phyloP scores from a whole-genome alignment of 2,888 invertebrate species.

The Hirtodrosophila duncani region DNA sequence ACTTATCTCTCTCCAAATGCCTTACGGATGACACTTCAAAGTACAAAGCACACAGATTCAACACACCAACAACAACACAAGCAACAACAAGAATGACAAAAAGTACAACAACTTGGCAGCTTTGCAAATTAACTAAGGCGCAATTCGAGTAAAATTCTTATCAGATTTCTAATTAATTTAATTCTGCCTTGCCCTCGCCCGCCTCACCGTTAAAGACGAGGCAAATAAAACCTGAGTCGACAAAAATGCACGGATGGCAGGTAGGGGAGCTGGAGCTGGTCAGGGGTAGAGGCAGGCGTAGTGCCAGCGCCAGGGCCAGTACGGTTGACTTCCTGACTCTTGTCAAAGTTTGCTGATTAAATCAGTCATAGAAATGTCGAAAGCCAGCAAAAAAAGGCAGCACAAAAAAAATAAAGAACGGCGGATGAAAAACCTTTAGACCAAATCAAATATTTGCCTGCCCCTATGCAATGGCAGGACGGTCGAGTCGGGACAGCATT shows the following conservation, averaged over 20 bases:
- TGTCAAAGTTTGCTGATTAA: constrained; percentile 73
- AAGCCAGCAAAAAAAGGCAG: constrained; percentile 23
- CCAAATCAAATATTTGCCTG: constrained; percentile 71
- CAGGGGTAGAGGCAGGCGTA: neutral
- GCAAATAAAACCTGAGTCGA: constrained; percentile 48
- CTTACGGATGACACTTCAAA: no score
- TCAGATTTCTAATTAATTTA: constrained; percentile 73
- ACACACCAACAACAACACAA: neutral
- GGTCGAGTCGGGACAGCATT: constrained; percentile 57
- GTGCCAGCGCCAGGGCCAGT: constrained; percentile 38
- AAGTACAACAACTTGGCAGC: constrained; percentile 31
- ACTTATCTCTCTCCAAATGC: no score
- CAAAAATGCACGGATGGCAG: constrained; percentile 38
- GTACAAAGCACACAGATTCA: no score
- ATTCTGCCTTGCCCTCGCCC: constrained; percentile 42
- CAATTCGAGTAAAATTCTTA: constrained; percentile 61
- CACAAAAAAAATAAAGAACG: constrained; percentile 16
- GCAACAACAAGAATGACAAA: constrained; percentile 12
- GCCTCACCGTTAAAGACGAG: neutral
- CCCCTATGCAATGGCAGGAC: constrained; percentile 31
- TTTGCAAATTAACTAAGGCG: constrained; percentile 65
- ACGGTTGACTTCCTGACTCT: constrained; percentile 66
- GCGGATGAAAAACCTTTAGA: constrained; percentile 60
- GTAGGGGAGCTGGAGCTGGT: neutral
- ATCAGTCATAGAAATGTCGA: constrained; percentile 73